Evolutionary conservation across 2,888 invertebrate species (phyloP).

Genomic region (Ectemnius continuus): DNA sequence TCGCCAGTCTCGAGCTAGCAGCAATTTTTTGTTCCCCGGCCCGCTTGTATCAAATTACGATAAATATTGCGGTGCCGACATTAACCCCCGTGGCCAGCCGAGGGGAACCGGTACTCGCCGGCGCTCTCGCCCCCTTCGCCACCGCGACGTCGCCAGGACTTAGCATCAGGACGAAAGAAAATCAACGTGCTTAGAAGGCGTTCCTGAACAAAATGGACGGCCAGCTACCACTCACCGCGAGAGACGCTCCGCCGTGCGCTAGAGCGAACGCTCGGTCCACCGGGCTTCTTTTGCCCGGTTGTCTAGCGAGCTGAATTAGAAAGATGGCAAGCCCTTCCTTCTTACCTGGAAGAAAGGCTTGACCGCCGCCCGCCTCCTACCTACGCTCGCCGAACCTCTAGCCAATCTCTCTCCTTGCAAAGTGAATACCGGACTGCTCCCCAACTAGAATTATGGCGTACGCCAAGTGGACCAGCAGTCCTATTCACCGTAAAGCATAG

Average conservation of each 20-base stretch:
- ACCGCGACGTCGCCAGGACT: constrained; percentile 35
- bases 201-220: constrained; percentile 55
- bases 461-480: background rate
- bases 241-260: no score
- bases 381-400: background rate
- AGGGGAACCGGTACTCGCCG: constrained; percentile 46
- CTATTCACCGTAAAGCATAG: background rate
- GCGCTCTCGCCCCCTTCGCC: constrained; percentile 14
- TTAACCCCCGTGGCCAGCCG: constrained; percentile 58
- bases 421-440: background rate
- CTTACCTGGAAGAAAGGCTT: constrained; percentile 1
- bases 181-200: constrained; percentile 53
- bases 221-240: constrained; percentile 10
- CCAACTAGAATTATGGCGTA: background rate
- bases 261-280: background rate
- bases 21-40: constrained; percentile 70
- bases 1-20: constrained; percentile 47
- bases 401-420: background rate
- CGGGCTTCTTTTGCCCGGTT: background rate
- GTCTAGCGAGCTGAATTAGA: no score
- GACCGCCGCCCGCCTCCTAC: background rate
- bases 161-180: constrained; percentile 54
- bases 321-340: no score
- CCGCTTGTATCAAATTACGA: constrained; percentile 75
- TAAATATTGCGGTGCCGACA: constrained; percentile 73